phyloP scores from a whole-genome alignment of 2,888 invertebrate species.

The Hydrotaea cyrtoneurina region DNA sequence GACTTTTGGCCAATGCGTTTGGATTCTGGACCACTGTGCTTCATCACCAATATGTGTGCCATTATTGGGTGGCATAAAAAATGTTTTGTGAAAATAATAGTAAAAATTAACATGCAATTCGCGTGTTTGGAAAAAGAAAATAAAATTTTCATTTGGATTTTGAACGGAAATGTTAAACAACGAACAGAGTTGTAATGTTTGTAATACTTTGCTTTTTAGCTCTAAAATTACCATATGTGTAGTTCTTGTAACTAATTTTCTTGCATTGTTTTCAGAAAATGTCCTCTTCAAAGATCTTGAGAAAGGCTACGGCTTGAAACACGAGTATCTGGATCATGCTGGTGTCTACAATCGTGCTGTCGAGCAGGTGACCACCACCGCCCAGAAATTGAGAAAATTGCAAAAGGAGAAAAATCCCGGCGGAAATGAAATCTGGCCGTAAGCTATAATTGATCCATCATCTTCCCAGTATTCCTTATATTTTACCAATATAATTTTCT shows the following conservation, averaged over 20 bases:
- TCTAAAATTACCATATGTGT: too few relatives aligned
- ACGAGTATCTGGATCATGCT: conserved; percentile 70
- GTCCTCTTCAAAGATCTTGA: conserved; percentile 51
- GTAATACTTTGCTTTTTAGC: background rate
- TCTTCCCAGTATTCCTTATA: background rate
- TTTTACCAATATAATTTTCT: background rate
- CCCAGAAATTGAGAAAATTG: conserved; percentile 86
- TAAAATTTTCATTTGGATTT: background rate
- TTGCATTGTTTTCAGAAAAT: conserved; percentile 35
- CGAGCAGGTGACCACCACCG: conserved; percentile 79
- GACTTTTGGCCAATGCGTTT: too few relatives aligned
- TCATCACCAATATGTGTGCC: too few relatives aligned
- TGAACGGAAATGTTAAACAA: too few relatives aligned
- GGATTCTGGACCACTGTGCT: too few relatives aligned
- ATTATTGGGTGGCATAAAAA: too few relatives aligned
- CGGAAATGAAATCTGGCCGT: conserved; percentile 77
- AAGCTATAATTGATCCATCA: conserved; percentile 56
- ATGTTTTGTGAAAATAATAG: too few relatives aligned
- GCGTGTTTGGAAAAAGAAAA: background rate
- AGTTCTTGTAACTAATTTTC: too few relatives aligned
- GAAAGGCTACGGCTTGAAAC: conserved; percentile 65
- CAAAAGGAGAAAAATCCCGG: conserved; percentile 84
- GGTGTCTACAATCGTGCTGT: conserved; percentile 69
- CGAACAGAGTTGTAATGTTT: too few relatives aligned
- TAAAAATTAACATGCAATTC: background rate